Evolutionary conservation across 2,888 invertebrate species (phyloP), one percentile per base, ranked within the genome.

Genomic region (Girardia tigrina): DNA sequence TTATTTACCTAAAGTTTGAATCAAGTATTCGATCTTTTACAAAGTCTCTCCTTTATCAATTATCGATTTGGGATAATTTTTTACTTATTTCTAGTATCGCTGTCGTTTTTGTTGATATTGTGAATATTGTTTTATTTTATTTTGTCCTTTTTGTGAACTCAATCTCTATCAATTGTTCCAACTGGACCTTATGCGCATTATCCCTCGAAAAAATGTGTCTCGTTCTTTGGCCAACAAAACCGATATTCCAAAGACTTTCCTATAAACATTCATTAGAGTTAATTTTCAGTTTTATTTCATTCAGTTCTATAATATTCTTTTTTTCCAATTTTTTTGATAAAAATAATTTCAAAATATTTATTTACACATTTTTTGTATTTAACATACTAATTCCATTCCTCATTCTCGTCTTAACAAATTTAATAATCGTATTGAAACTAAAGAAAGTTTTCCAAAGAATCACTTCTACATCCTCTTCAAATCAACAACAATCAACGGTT

Each of bases 181-280:
- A n/a, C n/a, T 56, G 56, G 56, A 20, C n/a, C 23, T 16, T 56
- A 2, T 56, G 56, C 23, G 23, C 56, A 4, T 8, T 56, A n/a
- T 4, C 56, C 4, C 4, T 56, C 4, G 56, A 56, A 56, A 4
- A 23, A n/a, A 56, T 56, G 56, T 56, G 4, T n/a, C 56, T 56
- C 56, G 56, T 56, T 56, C 4, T 56, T 56, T 56, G 56, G 56
- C 56, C 56, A n/a, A 56, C 56, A 2, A 56, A 56, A 56, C 23
- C 56, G 20, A 20, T 56, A 20, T 23, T 56, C 56, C n/a, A 12
- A 20, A 6, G 4, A 2, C 56, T 56, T 4, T 56, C 56, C 4
- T 8, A 56, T 56, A 56, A 56, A 56, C 8, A 56, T 2, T n/a
- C 20, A 8, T 4, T 16, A 12, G 23, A 20, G 4, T 2, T 56